Conservation (phyloP, 2,113 vertebrate genomes). For the Junco hyemalis region DNA sequence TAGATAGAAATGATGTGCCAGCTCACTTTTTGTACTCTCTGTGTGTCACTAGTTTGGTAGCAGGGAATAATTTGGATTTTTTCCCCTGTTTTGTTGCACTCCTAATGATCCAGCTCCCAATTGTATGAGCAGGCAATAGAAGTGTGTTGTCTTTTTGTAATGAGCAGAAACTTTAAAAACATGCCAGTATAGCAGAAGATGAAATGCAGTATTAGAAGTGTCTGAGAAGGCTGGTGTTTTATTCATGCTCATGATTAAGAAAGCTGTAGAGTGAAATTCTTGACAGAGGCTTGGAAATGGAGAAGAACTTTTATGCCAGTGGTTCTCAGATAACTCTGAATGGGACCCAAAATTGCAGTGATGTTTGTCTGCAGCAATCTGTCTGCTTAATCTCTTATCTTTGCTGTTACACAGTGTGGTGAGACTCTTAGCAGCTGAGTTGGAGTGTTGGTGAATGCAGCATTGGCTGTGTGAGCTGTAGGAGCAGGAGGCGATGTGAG, state of each 20-base stretch:
- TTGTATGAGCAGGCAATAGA: not conserved
- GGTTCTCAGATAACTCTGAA: not conserved
- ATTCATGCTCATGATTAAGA: constrained; percentile 12
- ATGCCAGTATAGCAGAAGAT: not conserved
- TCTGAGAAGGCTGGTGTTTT: constrained; percentile 31
- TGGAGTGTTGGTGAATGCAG: not conserved
- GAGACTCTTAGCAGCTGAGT: not conserved
- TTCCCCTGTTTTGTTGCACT: not conserved
- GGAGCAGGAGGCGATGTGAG: not conserved
- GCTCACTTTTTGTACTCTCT: not conserved
- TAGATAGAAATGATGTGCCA: not conserved
- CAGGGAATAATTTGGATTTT: not conserved
- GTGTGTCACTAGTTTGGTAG: not conserved
- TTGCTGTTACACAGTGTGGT: fast-evolving
- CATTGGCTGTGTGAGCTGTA: not conserved
- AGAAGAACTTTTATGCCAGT: not conserved
- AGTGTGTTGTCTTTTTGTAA: not conserved
- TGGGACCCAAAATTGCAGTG: not conserved
- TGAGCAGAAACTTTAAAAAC: constrained; percentile 23
- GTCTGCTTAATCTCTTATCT: not conserved
- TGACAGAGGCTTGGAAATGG: constrained; percentile 12
- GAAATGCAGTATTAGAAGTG: constrained; percentile 1
- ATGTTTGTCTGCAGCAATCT: not conserved
- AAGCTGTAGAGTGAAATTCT: not conserved
- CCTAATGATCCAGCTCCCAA: not conserved